These are phyloP conservation scores for Sterrhoptilus dennistouni DNA, from an alignment of 2,113 vertebrate species.

Conservation along the genomic window DNA sequence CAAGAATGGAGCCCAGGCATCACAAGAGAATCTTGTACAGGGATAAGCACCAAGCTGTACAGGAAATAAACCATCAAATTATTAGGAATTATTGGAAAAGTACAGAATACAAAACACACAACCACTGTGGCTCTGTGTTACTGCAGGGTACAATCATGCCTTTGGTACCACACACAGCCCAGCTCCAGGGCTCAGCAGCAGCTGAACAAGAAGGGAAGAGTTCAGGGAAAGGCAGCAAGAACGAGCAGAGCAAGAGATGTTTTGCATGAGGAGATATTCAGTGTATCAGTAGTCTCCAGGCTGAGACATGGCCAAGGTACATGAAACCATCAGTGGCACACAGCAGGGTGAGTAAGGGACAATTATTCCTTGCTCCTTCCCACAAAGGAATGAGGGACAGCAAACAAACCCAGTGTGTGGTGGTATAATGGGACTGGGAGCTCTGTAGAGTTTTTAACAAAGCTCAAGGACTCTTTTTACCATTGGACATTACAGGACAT, in stretches of 20 bases:
- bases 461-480: neutral
- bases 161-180: neutral
- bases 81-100: neutral
- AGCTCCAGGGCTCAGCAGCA: neutral
- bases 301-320: neutral
- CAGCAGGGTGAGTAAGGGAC: neutral
- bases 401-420: neutral
- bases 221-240: neutral
- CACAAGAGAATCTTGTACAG: neutral
- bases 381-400: neutral
- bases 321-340: neutral
- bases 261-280: neutral
- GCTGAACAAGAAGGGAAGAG: neutral
- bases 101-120: neutral
- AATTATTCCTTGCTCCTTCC: neutral
- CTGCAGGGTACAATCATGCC: neutral
- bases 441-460: neutral
- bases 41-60: neutral
- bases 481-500: neutral
- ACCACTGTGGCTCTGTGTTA: neutral
- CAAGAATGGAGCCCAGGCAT: neutral
- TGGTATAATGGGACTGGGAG: neutral
- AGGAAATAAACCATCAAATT: neutral
- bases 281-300: neutral
- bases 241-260: neutral